Percentiles rank a stretch among this genome's conserved stretches.
Conservation (phyloP, 2,888 invertebrate species). For the Abrostola tripartita region DNA sequence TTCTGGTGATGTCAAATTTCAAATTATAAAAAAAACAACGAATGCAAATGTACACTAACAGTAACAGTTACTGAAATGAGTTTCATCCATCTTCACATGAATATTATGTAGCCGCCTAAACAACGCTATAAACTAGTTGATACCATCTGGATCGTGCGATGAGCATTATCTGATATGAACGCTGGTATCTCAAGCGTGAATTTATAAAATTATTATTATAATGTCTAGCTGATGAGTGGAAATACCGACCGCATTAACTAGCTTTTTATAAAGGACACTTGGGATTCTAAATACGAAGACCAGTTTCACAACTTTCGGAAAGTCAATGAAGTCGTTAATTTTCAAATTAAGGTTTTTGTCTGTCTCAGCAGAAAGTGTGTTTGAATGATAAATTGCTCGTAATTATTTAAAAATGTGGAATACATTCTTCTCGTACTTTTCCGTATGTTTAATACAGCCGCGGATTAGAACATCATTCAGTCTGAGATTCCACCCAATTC, state of each 20-base stretch:
- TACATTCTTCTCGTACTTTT: neutral
- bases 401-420: neutral
- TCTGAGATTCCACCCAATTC: too few species aligned
- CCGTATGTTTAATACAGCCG: neutral
- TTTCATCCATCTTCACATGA: slow-evolving; percentile 33
- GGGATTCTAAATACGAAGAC: slow-evolving; percentile 11
- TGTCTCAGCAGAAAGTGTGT: neutral
- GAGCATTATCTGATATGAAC: slow-evolving; percentile 60
- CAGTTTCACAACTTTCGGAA: slow-evolving; percentile 8
- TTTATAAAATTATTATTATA: slow-evolving; percentile 45
- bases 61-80: slow-evolving; percentile 19
- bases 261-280: slow-evolving; percentile 16
- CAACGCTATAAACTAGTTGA: slow-evolving; percentile 60
- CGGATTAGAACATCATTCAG: too few species aligned
- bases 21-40: neutral
- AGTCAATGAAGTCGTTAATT: neutral
- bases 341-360: too few species aligned
- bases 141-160: slow-evolving; percentile 60
- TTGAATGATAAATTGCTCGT: neutral
- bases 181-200: slow-evolving; percentile 60
- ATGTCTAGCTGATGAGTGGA: slow-evolving; percentile 22
- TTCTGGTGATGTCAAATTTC: too few species aligned
- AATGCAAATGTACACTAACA: neutral
- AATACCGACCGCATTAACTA: slow-evolving; percentile 18
- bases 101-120: slow-evolving; percentile 31